A percentile compares a stretch with the other conserved stretches of the same genome.
These are phyloP conservation scores for Coenonympha glycerion DNA, from an alignment of 2,888 invertebrate genomes.

Conservation along the genomic window DNA sequence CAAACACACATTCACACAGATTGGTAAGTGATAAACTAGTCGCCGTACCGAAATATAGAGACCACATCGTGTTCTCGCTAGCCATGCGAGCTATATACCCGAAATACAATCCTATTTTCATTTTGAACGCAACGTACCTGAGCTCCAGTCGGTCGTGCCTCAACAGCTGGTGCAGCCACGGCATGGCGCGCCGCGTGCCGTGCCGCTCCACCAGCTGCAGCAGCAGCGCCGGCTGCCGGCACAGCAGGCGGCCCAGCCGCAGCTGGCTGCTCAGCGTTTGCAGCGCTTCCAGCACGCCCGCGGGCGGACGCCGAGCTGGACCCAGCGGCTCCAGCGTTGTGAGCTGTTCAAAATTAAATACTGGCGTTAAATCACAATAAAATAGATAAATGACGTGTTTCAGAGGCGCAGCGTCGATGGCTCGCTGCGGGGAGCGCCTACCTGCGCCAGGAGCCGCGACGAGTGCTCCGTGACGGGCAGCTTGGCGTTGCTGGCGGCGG, in stretches of 20 bases:
- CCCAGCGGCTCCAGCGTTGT: conserved; percentile 88
- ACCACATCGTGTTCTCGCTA: no score
- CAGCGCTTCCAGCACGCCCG: conserved; percentile 84
- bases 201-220: conserved; percentile 93
- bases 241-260: conserved; percentile 91
- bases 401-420: no score
- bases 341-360: conserved; percentile 13
- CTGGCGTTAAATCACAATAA: no score
- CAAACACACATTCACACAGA: not conserved
- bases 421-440: conserved; percentile 27
- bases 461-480: no score
- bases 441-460: no score
- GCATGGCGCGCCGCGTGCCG: conserved; percentile 94
- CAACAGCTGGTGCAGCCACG: conserved; percentile 96
- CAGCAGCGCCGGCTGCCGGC: conserved; percentile 93
- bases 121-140: no score
- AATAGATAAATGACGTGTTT: no score
- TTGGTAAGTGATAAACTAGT: no score
- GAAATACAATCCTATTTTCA: no score
- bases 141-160: conserved; percentile 92
- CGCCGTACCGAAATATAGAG: no score
- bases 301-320: conserved; percentile 87
- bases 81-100: no score
- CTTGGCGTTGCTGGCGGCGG: no score
- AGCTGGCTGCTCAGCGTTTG: conserved; percentile 85